Evolutionary conservation across 2,113 vertebrate genomes (phyloP).

Genomic region (Macroglossus sobrinus): DNA sequence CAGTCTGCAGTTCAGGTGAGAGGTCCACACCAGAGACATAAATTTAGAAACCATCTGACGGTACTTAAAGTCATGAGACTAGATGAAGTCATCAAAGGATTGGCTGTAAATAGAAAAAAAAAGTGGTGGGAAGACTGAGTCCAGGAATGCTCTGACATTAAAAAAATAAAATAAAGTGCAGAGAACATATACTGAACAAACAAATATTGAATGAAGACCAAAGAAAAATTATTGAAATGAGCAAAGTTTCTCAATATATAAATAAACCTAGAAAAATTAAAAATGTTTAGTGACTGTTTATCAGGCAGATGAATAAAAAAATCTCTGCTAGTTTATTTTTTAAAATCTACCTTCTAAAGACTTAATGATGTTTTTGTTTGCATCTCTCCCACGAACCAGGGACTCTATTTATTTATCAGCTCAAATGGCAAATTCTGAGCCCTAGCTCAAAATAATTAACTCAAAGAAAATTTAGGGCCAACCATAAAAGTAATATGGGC

Average conservation of each 20-base stretch:
- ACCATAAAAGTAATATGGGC: not conserved
- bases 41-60: not conserved
- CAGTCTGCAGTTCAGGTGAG: not conserved
- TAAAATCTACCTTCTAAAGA: not conserved
- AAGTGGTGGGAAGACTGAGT: not conserved
- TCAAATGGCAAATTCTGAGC: conserved; percentile 5
- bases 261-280: not conserved
- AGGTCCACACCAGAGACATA: not conserved
- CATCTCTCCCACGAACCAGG: not conserved
- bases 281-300: not conserved
- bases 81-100: not conserved
- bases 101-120: not conserved
- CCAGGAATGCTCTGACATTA: not conserved
- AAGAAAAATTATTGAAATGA: conserved; percentile 16
- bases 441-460: not conserved
- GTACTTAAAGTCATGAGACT: not conserved
- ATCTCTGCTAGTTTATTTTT: not conserved
- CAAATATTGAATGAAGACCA: conserved; percentile 18
- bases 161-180: not conserved
- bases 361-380: conserved; percentile 18
- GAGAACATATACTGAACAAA: not conserved
- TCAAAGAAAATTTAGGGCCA: not conserved
- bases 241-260: not conserved
- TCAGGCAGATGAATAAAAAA: conserved; percentile 6
- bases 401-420: not conserved